Percentiles rank a stretch among this genome's conserved stretches.
Conservation (phyloP, 1,140 invertebrate species). For the Reticulitermes speratus region DNA sequence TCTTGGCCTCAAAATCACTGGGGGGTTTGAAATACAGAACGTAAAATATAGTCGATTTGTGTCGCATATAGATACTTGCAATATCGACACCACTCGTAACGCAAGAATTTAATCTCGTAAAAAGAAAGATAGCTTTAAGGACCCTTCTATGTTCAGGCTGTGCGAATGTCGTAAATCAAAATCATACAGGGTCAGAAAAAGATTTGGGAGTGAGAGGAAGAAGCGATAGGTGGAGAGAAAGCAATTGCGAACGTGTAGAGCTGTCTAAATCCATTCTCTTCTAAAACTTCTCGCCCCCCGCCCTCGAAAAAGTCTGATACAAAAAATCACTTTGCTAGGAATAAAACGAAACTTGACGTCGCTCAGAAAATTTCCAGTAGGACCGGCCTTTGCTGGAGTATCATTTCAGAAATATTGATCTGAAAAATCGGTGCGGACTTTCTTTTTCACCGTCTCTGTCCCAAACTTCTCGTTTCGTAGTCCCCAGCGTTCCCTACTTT, state of each 20-base stretch:
- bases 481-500: no score
- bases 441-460: not conserved
- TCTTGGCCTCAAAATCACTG: not conserved
- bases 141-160: not conserved
- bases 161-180: not conserved
- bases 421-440: not conserved
- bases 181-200: not conserved
- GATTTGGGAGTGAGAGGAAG: not conserved
- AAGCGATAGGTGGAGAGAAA: not conserved
- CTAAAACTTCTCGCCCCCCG: not conserved
- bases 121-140: not conserved
- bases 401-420: not conserved
- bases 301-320: not conserved
- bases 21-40: not conserved
- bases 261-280: not conserved
- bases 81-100: not conserved
- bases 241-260: not conserved
- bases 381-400: not conserved
- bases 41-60: not conserved
- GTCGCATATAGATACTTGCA: not conserved
- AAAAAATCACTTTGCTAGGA: not conserved
- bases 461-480: not conserved
- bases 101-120: not conserved
- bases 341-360: not conserved
- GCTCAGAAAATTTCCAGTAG: not conserved